phyloP scores from a whole-genome alignment of 2,888 invertebrate genomes.

The Apodemia mormo region DNA sequence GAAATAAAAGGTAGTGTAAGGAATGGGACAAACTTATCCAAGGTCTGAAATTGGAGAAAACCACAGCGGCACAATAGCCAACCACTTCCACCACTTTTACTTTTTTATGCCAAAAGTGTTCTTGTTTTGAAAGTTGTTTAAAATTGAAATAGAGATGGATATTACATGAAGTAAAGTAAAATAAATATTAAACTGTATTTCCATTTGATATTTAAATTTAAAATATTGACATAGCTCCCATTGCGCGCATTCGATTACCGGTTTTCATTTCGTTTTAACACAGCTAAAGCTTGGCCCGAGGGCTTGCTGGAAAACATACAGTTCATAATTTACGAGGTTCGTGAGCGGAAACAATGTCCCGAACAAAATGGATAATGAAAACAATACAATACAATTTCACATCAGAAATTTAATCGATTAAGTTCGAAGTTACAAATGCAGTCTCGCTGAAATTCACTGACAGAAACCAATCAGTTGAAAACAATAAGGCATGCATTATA shows the following conservation, averaged over 20 bases:
- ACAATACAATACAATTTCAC: slow-evolving; percentile 67
- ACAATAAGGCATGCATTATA: slow-evolving; percentile 22
- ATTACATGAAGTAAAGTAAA: slow-evolving; percentile 53
- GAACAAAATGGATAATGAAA: slow-evolving; percentile 75
- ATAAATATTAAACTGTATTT: slow-evolving; percentile 66
- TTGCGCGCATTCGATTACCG: slow-evolving; percentile 77
- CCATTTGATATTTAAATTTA: slow-evolving; percentile 74
- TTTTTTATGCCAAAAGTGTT: slow-evolving; percentile 33
- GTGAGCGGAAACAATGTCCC: slow-evolving; percentile 69
- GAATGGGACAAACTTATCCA: no score
- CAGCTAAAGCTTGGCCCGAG: slow-evolving; percentile 62
- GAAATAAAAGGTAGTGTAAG: no score
- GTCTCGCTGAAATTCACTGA: slow-evolving; percentile 49
- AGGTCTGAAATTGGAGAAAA: no score
- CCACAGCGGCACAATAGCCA: no score
- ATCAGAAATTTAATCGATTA: slow-evolving; percentile 68
- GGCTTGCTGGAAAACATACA: slow-evolving; percentile 69
- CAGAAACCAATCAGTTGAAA: slow-evolving; percentile 31
- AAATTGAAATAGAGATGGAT: slow-evolving; percentile 56
- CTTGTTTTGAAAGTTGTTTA: slow-evolving; percentile 49
- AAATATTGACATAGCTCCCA: slow-evolving; percentile 77
- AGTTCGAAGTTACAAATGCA: slow-evolving; percentile 58
- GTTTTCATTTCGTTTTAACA: slow-evolving; percentile 78
- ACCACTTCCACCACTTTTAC: no score
- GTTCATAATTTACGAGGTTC: slow-evolving; percentile 76